Evolutionary conservation across 2,888 invertebrate genomes (phyloP).

Genomic region (Pandemis cinnamomeana): DNA sequence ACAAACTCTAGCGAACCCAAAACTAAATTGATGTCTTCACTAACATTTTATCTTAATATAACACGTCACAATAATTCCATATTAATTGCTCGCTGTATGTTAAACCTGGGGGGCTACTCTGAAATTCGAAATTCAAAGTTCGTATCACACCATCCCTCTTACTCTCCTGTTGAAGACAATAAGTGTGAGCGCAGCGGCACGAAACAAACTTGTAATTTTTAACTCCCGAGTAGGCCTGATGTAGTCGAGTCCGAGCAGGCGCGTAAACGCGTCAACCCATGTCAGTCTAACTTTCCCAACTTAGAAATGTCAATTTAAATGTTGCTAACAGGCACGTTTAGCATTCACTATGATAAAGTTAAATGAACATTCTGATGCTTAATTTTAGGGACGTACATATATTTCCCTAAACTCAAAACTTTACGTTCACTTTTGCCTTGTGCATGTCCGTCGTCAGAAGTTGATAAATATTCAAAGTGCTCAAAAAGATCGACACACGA

Average conservation of each 20-base stretch:
- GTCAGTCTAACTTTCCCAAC: slow-evolving; percentile 40
- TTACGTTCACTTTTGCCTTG: no score
- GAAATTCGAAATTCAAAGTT: no score
- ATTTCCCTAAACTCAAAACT: no score
- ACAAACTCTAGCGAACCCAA: neutral
- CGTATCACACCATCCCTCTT: no score
- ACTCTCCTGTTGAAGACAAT: no score
- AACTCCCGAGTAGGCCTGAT: no score
- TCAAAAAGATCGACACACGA: no score
- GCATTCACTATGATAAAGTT: slow-evolving; percentile 30
- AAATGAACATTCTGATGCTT: slow-evolving; percentile 15
- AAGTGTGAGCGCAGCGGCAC: no score
- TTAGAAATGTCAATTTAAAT: slow-evolving; percentile 43
- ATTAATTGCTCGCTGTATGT: slow-evolving; percentile 36
- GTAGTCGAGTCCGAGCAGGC: slow-evolving; percentile 23
- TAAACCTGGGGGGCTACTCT: neutral
- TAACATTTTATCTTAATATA: slow-evolving; percentile 2
- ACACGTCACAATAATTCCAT: slow-evolving; percentile 35
- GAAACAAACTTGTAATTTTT: no score
- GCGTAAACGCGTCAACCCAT: slow-evolving; percentile 41
- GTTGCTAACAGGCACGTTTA: slow-evolving; percentile 40
- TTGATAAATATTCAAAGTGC: no score
- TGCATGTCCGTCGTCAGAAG: no score
- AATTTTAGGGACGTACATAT: slow-evolving; percentile 3
- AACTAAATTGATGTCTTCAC: slow-evolving; percentile 1